Evolutionary conservation across 2,888 invertebrate genomes (phyloP), one percentile per base, ranked within the genome.

Genomic region (Protodeltote pygarga): DNA sequence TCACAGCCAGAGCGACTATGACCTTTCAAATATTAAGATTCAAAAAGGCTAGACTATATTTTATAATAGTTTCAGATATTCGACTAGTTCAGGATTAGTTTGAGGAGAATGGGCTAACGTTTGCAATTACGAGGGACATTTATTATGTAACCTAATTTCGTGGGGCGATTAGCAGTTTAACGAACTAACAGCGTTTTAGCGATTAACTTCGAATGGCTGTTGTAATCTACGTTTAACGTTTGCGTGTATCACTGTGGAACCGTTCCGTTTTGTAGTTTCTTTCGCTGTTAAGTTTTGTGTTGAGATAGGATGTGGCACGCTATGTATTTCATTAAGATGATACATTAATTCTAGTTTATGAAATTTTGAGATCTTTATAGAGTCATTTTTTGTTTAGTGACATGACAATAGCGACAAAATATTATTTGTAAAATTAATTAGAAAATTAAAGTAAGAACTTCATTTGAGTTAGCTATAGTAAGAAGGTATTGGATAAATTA

Each of bases 71-170:
- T 4, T 4, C 23, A n/a, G n/a, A n/a, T n/a, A n/a, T n/a, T n/a
- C n/a, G n/a, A 32, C 29, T 42, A 54, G 45, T 53, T 47, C 45
- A 25, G 31, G 58, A 60, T 52, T 41, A 53, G 60, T 62, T 49
- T 47, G 41, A 46, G 51, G 58, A 54, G 49, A 67, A 71, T 50
- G 47, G 33, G 52, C 57, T 52, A 67, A 67, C 63, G 59, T 50
- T 40, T 41, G 46, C 66, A 63, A 68, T 70, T 71, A 67, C 54
- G n/a, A 54, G 44, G 39, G 50, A 67, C 67, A 71, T 75, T 71
- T 66, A 73, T 73, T 66, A 75, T 64, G 68, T 62, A 65, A 73
- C 70, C 66, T 75, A 73, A 80, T 79, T 76, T 60, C 58, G 64
- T 54, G 50, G 49, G 46, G 51, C 73, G 70, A 76, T 76, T 79